Conservation (phyloP, 1,140 invertebrate species). For the Meteorus sp. region DNA sequence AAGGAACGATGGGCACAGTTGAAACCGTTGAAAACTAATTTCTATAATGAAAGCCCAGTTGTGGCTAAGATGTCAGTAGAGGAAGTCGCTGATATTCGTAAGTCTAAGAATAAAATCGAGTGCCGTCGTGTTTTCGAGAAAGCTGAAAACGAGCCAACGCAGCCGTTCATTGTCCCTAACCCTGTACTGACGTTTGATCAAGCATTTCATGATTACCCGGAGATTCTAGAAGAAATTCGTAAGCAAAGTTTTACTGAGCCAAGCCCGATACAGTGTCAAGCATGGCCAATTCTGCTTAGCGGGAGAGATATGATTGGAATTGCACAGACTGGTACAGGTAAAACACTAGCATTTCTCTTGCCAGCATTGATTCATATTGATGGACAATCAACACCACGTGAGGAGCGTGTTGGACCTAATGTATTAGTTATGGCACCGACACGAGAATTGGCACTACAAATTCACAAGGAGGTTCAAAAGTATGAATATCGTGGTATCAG, state of each 20-base stretch:
- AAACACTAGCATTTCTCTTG: constrained; percentile 88
- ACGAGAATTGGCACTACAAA: constrained; percentile 87
- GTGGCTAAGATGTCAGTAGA: constrained; percentile 67
- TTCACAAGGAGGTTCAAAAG: constrained; percentile 85
- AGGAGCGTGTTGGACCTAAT: constrained; percentile 76
- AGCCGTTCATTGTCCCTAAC: constrained; percentile 76
- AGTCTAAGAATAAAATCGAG: constrained; percentile 73
- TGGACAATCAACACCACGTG: constrained; percentile 69
- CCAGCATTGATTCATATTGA: constrained; percentile 91
- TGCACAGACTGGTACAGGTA: constrained; percentile 88
- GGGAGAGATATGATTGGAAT: constrained; percentile 91
- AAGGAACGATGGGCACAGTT: constrained; percentile 65
- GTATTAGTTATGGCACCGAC: constrained; percentile 88
- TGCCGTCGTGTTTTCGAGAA: constrained; percentile 60
- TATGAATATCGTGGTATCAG: constrained; percentile 82
- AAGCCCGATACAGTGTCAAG: constrained; percentile 89
- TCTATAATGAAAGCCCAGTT: constrained; percentile 79
- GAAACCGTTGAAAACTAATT: constrained; percentile 75
- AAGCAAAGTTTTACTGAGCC: constrained; percentile 82
- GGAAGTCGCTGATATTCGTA: constrained; percentile 66
- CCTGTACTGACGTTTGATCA: constrained; percentile 83
- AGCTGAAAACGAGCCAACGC: constrained; percentile 42
- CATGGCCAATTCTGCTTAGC: constrained; percentile 84
- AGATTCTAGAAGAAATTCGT: constrained; percentile 79
- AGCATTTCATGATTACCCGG: constrained; percentile 79